Base-by-base conservation (phyloP, 2,888 invertebrate species). In the Neoascia interrupta region DNA sequence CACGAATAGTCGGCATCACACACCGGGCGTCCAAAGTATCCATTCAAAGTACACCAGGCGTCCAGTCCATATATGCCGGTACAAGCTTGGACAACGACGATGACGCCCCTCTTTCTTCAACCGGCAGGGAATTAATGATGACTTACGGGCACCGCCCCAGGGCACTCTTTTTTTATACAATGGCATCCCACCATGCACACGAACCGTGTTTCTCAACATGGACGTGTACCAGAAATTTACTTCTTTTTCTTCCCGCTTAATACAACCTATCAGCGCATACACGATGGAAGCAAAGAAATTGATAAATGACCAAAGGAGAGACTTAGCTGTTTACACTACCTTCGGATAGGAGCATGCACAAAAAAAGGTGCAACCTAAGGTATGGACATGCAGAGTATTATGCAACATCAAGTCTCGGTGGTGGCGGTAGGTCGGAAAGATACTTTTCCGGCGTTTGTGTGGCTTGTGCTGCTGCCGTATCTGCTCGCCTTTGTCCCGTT, bases 81-180 rank as follows among this genome's bases (percentile, higher is more conserved):
- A n/a, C n/a, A n/a, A n/a, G n/a, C n/a, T n/a, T n/a, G n/a, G n/a
- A n/a, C n/a, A n/a, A 13, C 2, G 34, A 41, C 43, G 21, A 53
- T 43, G 10, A 6, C 41, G 4, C 47, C 13, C 61, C 54, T 54
- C 43, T 51, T 53, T 70, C 53, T 74, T 26, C 49, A 5, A 28
- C n/a, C n/a, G n/a, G n/a, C n/a, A n/a, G 15, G 28, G 31, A 45
- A 56, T 41, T 49, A 72, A 56, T 72, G 56, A 64, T 72, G 56
- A 51, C 21, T 56, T 37, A n/a, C n/a, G 28, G 66, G 68, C 74
- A 68, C 61, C 68, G 68, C 69, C 74, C n/a, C 69, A 74, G 61
- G 39, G 49, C 60, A 51, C 45, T 13, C 45, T 49, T 41, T 18
- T 53, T 60, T 60, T 37, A 45, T 37, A 53, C 45, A 73, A 58